phyloP scores from a whole-genome alignment of 2,888 invertebrate genomes.

The Noctua comes region DNA sequence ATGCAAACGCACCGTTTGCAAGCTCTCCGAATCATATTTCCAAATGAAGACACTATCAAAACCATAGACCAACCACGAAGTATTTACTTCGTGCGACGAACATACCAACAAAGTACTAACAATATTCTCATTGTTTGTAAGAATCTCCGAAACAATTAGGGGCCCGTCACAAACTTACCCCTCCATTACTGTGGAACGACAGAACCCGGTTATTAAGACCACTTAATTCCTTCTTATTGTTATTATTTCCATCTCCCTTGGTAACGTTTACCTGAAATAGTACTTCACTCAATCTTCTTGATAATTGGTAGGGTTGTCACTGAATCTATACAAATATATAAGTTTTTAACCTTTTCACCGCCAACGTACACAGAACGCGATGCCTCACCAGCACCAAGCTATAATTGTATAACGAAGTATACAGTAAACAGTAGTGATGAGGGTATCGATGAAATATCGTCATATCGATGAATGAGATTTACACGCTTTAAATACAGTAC shows the following conservation, averaged over 20 bases:
- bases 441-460: no score
- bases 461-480: no score
- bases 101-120: background rate
- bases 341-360: no score
- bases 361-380: no score
- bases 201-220: constrained; percentile 57
- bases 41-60: background rate
- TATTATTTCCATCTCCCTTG: constrained; percentile 64
- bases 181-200: constrained; percentile 51
- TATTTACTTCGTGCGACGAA: background rate
- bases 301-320: constrained; percentile 51
- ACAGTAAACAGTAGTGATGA: no score
- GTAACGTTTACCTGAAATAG: constrained; percentile 60
- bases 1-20: no score
- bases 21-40: background rate
- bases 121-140: constrained; percentile 38
- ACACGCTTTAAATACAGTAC: no score
- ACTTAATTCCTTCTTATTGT: constrained; percentile 66
- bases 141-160: constrained; percentile 57
- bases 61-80: background rate
- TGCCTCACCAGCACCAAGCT: no score
- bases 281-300: constrained; percentile 62
- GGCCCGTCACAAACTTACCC: constrained; percentile 49
- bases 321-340: background rate
- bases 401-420: no score